phyloP scores from a whole-genome alignment of 2,888 invertebrate species.

The Gnatocerus cornutus region DNA sequence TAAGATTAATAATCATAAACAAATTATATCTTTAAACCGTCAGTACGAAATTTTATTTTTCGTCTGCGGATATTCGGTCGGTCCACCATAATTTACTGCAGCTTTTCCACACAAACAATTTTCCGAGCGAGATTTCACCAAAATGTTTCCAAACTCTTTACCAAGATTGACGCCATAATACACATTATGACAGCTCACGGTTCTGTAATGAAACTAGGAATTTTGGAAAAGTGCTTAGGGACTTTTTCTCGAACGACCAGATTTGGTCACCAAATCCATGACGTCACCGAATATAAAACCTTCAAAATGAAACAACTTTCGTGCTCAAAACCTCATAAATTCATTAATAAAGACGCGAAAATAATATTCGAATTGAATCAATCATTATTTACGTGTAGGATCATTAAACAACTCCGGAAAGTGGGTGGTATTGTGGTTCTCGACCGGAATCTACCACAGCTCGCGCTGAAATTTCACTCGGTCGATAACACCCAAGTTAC shows the following conservation, averaged over 20 bases:
- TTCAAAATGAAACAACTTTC: too few species aligned
- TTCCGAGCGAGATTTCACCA: slow-evolving; percentile 20
- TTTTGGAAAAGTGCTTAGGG: slow-evolving; percentile 24
- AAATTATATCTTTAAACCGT: slow-evolving; percentile 58
- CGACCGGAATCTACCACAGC: too few species aligned
- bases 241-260: slow-evolving; percentile 5
- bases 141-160: slow-evolving; percentile 29
- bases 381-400: too few species aligned
- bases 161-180: slow-evolving; percentile 49
- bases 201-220: slow-evolving; percentile 18
- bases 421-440: neutral
- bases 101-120: slow-evolving; percentile 34
- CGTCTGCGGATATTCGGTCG: slow-evolving; percentile 61
- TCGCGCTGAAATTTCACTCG: too few species aligned
- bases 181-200: slow-evolving; percentile 36
- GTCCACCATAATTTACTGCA: slow-evolving; percentile 60
- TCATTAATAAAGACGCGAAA: too few species aligned
- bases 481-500: neutral
- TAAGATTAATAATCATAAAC: slow-evolving; percentile 54
- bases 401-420: too few species aligned
- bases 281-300: slow-evolving; percentile 11
- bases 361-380: too few species aligned
- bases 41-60: slow-evolving; percentile 63
- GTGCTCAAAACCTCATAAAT: too few species aligned
- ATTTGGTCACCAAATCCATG: slow-evolving; percentile 6